phyloP scores from a whole-genome alignment of 53 echinoderm and acorn worm species.

The Arbacia lixula region DNA sequence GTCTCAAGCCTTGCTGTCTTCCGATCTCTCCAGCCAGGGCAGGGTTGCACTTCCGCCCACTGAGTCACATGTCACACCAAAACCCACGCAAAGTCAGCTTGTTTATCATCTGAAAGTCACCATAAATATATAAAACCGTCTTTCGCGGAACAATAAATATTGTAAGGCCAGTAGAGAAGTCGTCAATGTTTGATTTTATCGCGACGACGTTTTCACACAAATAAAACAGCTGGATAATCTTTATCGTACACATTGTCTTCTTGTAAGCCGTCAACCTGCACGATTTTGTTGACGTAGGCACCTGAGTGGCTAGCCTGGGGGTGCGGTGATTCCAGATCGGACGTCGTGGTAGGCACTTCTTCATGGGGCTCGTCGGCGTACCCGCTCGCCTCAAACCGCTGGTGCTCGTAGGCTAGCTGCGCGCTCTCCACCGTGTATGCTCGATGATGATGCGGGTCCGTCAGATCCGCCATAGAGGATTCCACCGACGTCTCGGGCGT shows the following conservation, averaged over 20 bases:
- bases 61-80: neutral
- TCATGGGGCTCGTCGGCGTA: slow-evolving; percentile 1
- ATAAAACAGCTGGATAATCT: slow-evolving; percentile 14
- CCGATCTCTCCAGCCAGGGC: neutral
- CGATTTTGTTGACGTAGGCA: slow-evolving; percentile 21
- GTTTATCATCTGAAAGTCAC: neutral
- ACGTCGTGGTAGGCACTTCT: neutral
- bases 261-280: slow-evolving; percentile 9
- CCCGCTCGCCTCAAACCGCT: slow-evolving; percentile 12
- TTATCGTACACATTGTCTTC: slow-evolving; percentile 4
- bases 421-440: slow-evolving; percentile 12
- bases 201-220: neutral
- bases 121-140: neutral
- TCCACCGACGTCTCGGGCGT: slow-evolving; percentile 11
- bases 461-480: slow-evolving; percentile 5
- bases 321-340: neutral
- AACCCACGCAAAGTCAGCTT: neutral
- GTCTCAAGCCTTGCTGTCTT: too few species aligned
- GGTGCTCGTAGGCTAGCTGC: slow-evolving; percentile 21
- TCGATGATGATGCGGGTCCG: neutral
- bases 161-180: neutral
- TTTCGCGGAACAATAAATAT: slow-evolving; percentile 9
- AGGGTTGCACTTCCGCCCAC: neutral
- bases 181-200: neutral
- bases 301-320: neutral